phyloP scores from a whole-genome alignment of 2,113 vertebrate genomes.

The Ictidomys tridecemlineatus region DNA sequence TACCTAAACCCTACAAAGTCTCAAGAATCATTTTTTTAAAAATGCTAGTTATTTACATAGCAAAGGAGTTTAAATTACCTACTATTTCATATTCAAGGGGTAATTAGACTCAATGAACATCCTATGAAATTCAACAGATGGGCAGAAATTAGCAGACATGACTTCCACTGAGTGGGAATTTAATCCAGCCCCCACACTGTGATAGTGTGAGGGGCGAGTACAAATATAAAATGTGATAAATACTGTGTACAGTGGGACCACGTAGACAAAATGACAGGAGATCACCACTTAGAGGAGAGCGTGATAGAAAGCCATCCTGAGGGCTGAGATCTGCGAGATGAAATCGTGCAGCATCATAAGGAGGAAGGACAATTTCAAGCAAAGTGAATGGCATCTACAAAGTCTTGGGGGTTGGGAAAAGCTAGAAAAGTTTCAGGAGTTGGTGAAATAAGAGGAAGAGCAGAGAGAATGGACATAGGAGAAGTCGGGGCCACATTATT shows the following conservation, averaged over 20 bases:
- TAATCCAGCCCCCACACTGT: background rate
- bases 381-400: too few relatives aligned
- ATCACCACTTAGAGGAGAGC: rapidly evolving
- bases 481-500: background rate
- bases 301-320: background rate
- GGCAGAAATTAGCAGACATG: constrained; percentile 23
- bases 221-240: background rate
- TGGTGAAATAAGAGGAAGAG: too few relatives aligned
- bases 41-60: constrained; percentile 58
- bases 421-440: too few relatives aligned
- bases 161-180: background rate
- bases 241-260: background rate
- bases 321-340: background rate
- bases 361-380: background rate
- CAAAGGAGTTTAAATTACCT: constrained; percentile 42
- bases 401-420: too few relatives aligned
- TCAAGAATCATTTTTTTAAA: constrained; percentile 18
- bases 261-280: background rate
- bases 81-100: constrained; percentile 22
- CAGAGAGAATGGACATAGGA: too few relatives aligned
- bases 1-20: constrained; percentile 34
- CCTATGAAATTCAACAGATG: background rate
- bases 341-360: background rate
- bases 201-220: background rate
- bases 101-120: constrained; percentile 20